Evolutionary conservation across 2,113 vertebrate genomes (phyloP), one percentile per base, ranked within the genome.

Genomic region (Antechinus stuartii): DNA sequence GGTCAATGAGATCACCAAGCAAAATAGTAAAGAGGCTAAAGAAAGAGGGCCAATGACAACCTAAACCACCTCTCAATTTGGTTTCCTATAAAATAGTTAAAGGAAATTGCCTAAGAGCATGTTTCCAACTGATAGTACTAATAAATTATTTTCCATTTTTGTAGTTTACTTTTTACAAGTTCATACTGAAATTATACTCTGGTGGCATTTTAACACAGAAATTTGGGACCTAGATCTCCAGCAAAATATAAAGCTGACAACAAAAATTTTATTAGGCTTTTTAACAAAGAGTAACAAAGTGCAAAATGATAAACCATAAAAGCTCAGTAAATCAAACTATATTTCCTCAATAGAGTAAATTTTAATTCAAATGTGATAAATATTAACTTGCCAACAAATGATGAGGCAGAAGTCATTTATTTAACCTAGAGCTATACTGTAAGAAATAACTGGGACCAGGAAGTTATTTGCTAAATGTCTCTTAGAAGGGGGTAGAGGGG

Each of bases 371-470:
- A 76, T 22, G 6, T n/a, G 4, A 42, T 76, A n/a, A 76, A 42
- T 8, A 19, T 76, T 6, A 76, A n/a, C 16, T 22, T 76, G 35
- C 19, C 68, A 76, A 76, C 1, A n/a, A 0, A 76, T 4, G 11
- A 8, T 56, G 27, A 68, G 4, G 61, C 4, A n/a, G 61, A 61
- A 68, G 30, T 3, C 12, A 61, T 61, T 30, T 76, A 42, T 42
- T 76, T n/a, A 76, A 22, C 54, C 16, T 47, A 93, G 93, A 93
- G 52, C 55, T 95, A 46, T 27, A 49, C 49, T 35, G 57, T 92
- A 89, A 54, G 16, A 92, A 30, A 52, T 49, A 90, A 46, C 25
- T 57, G 23, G 95, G 94, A 92, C 25, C 52, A 92, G 16, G 6
- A 42, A 95, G 30, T 54, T 90, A 91, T 91, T 0, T 92, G 10